Conservation (phyloP, 1,140 invertebrate species). For the Drosophila littoralis region DNA sequence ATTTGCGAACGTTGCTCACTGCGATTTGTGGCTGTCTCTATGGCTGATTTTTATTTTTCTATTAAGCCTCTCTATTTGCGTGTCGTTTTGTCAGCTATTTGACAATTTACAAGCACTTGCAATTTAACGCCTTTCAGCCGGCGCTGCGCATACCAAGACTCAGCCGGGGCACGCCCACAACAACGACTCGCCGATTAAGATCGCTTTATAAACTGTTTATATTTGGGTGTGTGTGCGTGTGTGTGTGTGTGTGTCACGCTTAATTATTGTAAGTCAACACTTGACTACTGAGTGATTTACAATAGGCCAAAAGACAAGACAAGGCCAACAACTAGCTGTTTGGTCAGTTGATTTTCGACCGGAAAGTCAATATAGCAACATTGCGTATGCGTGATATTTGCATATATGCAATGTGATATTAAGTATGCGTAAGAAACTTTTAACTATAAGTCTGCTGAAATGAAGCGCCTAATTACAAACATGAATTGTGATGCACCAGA, state of each 20-base stretch:
- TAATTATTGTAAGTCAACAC: slow-evolving; percentile 74
- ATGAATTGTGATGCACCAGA: slow-evolving; percentile 37
- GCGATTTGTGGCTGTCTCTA: slow-evolving; percentile 9
- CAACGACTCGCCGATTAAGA: slow-evolving; percentile 19
- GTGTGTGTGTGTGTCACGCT: slow-evolving; percentile 37
- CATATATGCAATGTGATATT: slow-evolving; percentile 20
- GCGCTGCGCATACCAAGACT: slow-evolving; percentile 21
- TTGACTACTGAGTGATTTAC: slow-evolving; percentile 67
- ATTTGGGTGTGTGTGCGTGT: slow-evolving; percentile 2
- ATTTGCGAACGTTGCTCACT: slow-evolving; percentile 21
- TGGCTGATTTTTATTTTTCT: background rate
- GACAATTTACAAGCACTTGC: slow-evolving; percentile 46
- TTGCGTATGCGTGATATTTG: slow-evolving; percentile 47
- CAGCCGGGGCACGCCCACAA: slow-evolving; percentile 52
- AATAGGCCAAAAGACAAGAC: slow-evolving; percentile 40
- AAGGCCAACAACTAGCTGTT: slow-evolving; percentile 42
- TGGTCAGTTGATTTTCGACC: background rate
- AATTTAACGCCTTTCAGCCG: slow-evolving; percentile 46
- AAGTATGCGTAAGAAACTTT: slow-evolving; percentile 13
- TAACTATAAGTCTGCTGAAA: slow-evolving; percentile 23
- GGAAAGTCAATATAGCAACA: slow-evolving; percentile 12
- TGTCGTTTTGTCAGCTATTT: slow-evolving; percentile 21
- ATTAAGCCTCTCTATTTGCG: slow-evolving; percentile 19
- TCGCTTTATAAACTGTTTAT: slow-evolving; percentile 25
- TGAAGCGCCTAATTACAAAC: slow-evolving; percentile 64